Percentiles rank a stretch among this genome's conserved stretches.
These are phyloP conservation scores for Melanophora roralis DNA, from an alignment of 2,888 invertebrate genomes.

Conservation along the genomic window DNA sequence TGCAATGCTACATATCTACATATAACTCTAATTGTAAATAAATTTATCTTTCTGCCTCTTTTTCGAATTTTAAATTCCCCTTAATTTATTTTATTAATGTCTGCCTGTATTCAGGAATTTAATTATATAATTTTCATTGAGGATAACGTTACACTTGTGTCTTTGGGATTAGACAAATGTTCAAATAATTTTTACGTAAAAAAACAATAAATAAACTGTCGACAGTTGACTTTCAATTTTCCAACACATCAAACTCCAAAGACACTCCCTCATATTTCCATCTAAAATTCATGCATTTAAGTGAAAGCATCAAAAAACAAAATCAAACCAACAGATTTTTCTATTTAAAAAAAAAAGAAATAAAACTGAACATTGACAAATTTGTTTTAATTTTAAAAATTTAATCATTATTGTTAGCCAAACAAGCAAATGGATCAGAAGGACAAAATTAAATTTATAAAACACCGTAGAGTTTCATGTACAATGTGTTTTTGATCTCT, in stretches of 20 bases:
- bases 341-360: constrained; percentile 12
- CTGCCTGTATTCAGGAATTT: constrained; percentile 35
- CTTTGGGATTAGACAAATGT: constrained; percentile 19
- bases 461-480: neutral
- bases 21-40: no score
- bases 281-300: neutral
- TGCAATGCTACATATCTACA: no score
- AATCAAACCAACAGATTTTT: constrained; percentile 33
- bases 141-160: constrained; percentile 17
- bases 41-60: neutral
- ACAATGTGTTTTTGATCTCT: neutral
- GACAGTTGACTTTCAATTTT: constrained; percentile 42
- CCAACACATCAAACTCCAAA: neutral
- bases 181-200: neutral
- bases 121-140: constrained; percentile 15
- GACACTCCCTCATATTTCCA: neutral
- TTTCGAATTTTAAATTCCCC: neutral
- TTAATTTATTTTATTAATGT: constrained; percentile 39
- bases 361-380: constrained; percentile 48
- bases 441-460: constrained; percentile 4
- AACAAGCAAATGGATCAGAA: neutral
- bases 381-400: constrained; percentile 51
- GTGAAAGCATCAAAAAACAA: neutral
- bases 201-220: constrained; percentile 27
- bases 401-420: constrained; percentile 39